Conservation (phyloP, 1,140 invertebrate species). For the Euglossa dilemma region DNA sequence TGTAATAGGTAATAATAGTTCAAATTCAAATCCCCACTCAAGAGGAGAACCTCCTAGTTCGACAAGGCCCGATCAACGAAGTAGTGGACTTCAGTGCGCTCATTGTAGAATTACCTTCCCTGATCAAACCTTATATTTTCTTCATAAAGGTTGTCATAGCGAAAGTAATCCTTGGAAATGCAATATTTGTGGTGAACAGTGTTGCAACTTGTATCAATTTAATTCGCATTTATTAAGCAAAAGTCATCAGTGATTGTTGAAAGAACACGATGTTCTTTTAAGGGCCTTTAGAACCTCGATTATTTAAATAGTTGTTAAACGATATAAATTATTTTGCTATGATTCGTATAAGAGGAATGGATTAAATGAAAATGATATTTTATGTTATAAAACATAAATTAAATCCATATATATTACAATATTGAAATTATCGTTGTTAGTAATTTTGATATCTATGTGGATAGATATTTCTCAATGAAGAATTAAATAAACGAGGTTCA, state of each 20-base stretch:
- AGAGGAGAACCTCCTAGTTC: conserved; percentile 80
- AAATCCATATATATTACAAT: background rate
- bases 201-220: conserved; percentile 97
- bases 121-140: conserved; percentile 96
- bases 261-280: conserved; percentile 30
- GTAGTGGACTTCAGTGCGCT: conserved; percentile 87
- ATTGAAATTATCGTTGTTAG: background rate
- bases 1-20: conserved; percentile 68
- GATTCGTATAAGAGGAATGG: background rate
- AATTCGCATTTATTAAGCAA: conserved; percentile 97
- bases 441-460: background rate
- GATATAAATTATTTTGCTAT: background rate
- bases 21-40: conserved; percentile 72
- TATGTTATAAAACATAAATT: background rate
- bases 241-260: conserved; percentile 87
- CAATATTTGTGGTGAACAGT: conserved; percentile 97
- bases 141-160: conserved; percentile 98
- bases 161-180: conserved; percentile 99
- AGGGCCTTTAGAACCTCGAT: conserved; percentile 20
- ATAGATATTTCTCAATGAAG: background rate
- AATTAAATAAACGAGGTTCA: conserved; percentile 35
- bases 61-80: conserved; percentile 80
- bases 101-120: conserved; percentile 97
- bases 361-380: background rate
- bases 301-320: conserved; percentile 30